phyloP scores from a whole-genome alignment of 2,888 invertebrate species.

The Flexamia atlantica region DNA sequence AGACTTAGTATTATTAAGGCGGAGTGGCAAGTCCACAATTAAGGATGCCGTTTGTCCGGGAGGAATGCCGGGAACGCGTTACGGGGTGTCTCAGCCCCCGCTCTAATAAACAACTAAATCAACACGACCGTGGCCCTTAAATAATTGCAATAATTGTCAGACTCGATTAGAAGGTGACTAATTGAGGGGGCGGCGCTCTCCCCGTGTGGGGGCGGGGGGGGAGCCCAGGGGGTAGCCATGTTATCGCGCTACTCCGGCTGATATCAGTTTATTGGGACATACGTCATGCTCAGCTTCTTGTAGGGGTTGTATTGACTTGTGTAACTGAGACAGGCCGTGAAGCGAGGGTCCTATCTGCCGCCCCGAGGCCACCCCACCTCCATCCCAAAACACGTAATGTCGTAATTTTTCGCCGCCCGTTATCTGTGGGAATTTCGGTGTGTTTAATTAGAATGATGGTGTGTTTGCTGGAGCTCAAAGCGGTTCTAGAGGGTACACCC shows the following conservation, averaged over 20 bases:
- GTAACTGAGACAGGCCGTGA: conserved; percentile 34
- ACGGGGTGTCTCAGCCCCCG: conserved; percentile 17
- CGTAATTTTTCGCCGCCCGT: conserved; percentile 16
- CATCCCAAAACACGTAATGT: conserved; percentile 11
- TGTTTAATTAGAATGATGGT: neutral
- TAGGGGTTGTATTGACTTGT: conserved; percentile 55
- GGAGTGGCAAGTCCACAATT: conserved; percentile 54
- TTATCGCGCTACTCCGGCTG: conserved; percentile 53
- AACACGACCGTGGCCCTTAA: conserved; percentile 51
- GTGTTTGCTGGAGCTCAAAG: neutral
- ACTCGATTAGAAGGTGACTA: conserved; percentile 62
- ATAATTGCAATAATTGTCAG: conserved; percentile 63
- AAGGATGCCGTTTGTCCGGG: conserved; percentile 55
- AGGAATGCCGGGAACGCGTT: conserved; percentile 58
- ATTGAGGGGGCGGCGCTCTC: conserved; percentile 49
- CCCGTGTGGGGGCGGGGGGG: neutral
- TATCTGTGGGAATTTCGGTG: neutral
- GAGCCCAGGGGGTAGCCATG: conserved; percentile 47
- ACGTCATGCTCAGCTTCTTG: conserved; percentile 43
- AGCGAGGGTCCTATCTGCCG: conserved; percentile 19
- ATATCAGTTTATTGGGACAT: conserved; percentile 33
- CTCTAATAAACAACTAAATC: conserved; percentile 60
- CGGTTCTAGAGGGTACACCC: neutral
- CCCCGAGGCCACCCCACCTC: neutral
- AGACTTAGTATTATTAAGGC: conserved; percentile 58